phyloP scores from a whole-genome alignment of 1,140 invertebrate genomes.

The Heliconius himera region DNA sequence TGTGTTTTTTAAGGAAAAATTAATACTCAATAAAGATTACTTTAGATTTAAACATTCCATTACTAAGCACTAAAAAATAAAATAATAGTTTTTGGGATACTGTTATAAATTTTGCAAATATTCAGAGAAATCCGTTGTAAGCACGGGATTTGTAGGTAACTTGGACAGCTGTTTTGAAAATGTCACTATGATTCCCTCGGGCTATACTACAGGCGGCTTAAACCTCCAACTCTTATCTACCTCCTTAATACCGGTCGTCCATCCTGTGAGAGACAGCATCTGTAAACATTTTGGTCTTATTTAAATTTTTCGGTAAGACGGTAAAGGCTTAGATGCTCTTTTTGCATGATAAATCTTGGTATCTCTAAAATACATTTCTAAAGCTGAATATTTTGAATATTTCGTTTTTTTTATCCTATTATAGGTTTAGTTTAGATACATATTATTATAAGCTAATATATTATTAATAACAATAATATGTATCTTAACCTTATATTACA shows the following conservation, averaged over 20 bases:
- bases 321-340: constrained; percentile 3
- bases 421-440: no score
- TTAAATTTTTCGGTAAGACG: constrained; percentile 2
- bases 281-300: constrained; percentile 24
- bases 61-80: not conserved
- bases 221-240: constrained; percentile 38
- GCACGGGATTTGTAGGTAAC: constrained; percentile 34
- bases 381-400: not conserved
- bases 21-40: no score
- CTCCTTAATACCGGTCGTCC: constrained; percentile 32
- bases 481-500: no score
- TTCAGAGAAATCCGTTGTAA: constrained; percentile 28
- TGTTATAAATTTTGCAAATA: constrained; percentile 23
- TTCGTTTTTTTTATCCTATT: no score
- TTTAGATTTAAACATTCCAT: no score
- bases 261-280: constrained; percentile 21
- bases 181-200: constrained; percentile 36
- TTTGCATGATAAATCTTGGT: not conserved
- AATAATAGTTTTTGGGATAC: not conserved
- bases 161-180: constrained; percentile 39
- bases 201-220: constrained; percentile 37
- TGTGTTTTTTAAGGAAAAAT: no score
- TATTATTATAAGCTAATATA: no score
- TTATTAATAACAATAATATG: no score
- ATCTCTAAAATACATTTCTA: not conserved